Conservation (phyloP, 2,888 invertebrate species). For the Chirona hameri region DNA sequence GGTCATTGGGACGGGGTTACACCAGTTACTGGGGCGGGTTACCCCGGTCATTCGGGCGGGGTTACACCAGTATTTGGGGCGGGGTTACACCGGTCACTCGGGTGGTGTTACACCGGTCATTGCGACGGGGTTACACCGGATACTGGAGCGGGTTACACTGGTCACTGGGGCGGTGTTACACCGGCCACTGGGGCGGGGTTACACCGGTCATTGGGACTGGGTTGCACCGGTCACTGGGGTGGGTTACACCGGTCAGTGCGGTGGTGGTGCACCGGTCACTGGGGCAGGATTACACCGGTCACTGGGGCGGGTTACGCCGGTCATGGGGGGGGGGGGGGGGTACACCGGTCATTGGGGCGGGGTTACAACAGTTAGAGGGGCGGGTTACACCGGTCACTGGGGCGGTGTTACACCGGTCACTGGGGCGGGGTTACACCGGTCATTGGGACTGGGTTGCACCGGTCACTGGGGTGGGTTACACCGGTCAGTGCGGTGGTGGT, state of each 20-base stretch:
- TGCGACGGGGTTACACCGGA: no score
- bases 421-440: no score
- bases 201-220: neutral
- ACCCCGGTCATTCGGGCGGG: neutral
- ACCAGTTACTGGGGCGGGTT: neutral
- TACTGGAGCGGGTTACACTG: no score
- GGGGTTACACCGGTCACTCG: no score
- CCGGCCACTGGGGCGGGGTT: no score
- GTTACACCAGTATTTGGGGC: no score
- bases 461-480: slow-evolving; percentile 47
- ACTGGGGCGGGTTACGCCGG: neutral
- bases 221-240: slow-evolving; percentile 50
- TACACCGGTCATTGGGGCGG: no score
- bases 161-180: no score
- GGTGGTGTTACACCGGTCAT: no score
- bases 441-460: slow-evolving; percentile 43
- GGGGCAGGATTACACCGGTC: no score
- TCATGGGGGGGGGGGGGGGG: no score
- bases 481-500: neutral
- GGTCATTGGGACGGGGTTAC: neutral
- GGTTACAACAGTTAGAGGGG: no score
- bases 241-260: slow-evolving; percentile 9
- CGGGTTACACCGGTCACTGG: neutral
- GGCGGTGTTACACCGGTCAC: neutral
- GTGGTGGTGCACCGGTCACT: neutral